Evolutionary conservation across 1,140 invertebrate genomes (phyloP), one percentile per base, ranked within the genome.

Genomic region (Meteorus sp.): DNA sequence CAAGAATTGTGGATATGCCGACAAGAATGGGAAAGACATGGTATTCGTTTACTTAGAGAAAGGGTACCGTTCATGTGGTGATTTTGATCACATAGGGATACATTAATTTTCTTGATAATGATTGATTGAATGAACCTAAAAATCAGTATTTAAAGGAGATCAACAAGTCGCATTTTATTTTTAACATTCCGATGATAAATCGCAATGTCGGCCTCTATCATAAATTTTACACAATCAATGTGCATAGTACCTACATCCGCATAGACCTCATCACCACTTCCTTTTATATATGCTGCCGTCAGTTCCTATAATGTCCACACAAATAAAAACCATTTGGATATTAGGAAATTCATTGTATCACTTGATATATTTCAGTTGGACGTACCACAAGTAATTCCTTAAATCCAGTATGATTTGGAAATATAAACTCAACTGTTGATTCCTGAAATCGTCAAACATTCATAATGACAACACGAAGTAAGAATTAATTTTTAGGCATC

Each of bases 1-100:
- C 89, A 93, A 61, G 95, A 98, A 78, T 76, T 98, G 1, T 98
- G 95, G 94, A 95, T 98, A 44, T 84, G 84, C 52, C 85, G 87
- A 37, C 80, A 82, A 44, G 95, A 97, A 77, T 98, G 94, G 94
- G 85, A 88, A 59, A 89, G 88, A 58, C 87, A 85, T 73, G 93
- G 93, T 8, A 86, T 96, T 1, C 88, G 91, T 68, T 83, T 97
- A 59, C 80, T 98, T 50, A 83, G 95, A 71, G 95, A 98, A 81
- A 84, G 89, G 71, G 89, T 89, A 11, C 89, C 89, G 8, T 93
- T 93, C 71, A 89, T 89, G 64, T 90, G 89, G 88, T 90, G 66
- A 79, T 59, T 15, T 5, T 13, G n/a, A 3, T 39, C 35, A 29
- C 11, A 39, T 8, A n/a, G n/a, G n/a, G n/a, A n/a, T 11, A 39